Conservation (phyloP, 92 coral and sea anemone species). For the Siderastrea siderea region DNA sequence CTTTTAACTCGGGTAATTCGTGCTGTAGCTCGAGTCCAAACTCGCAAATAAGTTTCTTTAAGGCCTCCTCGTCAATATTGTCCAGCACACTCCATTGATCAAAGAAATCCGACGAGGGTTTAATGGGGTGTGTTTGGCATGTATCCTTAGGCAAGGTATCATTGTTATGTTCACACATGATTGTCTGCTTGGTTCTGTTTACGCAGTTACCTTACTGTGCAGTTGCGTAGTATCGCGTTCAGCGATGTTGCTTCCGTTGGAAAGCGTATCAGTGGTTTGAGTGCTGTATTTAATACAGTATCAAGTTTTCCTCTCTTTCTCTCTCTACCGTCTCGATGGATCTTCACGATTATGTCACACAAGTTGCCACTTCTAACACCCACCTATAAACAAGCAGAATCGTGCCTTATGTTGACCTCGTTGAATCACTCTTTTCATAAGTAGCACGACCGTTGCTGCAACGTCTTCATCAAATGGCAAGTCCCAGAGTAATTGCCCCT, state of each 20-base stretch:
- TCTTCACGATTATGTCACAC: conserved; percentile 1
- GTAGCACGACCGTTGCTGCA: background rate
- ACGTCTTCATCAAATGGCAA: background rate
- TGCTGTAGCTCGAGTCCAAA: conserved; percentile 73
- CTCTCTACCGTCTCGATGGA: background rate
- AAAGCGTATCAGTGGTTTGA: background rate
- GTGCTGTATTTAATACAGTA: background rate
- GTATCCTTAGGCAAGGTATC: conserved; percentile 1
- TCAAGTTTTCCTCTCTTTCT: background rate
- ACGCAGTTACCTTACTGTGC: background rate
- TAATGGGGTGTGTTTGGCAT: conserved; percentile 30
- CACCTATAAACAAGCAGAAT: conserved; percentile 4
- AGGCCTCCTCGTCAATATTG: conserved; percentile 66
- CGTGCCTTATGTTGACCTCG: conserved; percentile 9
- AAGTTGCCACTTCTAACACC: conserved; percentile 27
- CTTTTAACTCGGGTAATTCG: conserved; percentile 76
- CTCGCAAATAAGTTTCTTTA: conserved; percentile 60
- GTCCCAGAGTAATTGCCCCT: background rate
- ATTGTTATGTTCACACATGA: conserved; percentile 31
- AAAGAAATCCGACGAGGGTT: conserved; percentile 14
- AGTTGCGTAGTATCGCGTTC: background rate
- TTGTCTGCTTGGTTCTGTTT: conserved; percentile 1
- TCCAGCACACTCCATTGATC: conserved; percentile 65
- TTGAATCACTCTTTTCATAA: background rate
- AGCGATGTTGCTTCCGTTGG: background rate